Evolutionary conservation across 2,888 invertebrate genomes (phyloP), one percentile per base, ranked within the genome.

Genomic region (Arenicola marina): DNA sequence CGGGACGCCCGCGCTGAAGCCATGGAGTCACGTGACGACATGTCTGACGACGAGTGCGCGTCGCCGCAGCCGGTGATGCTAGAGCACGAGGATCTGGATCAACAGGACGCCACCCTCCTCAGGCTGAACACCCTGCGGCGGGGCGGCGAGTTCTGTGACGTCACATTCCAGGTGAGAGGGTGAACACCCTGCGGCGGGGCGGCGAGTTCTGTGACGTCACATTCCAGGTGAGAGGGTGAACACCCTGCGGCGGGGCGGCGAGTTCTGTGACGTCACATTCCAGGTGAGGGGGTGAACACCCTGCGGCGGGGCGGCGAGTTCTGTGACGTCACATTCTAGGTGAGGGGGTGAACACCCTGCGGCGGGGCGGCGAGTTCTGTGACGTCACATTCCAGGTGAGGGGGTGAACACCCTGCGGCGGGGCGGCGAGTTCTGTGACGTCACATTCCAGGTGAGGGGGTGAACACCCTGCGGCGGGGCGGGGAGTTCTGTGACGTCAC

Each of bases 251-350:
- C 91, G 91, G 84, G 90, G 91, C 81, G 88, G 90, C 62, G 91
- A 92, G 81, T 92, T 93, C 84, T 93, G 91, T 85, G 93, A 93
- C 86, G 91, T 91, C 74, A 87, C 90, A n/a, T n/a, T n/a, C n/a
- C n/a, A n/a, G n/a, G n/a, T n/a, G n/a, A n/a, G n/a, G 87, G 89
- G 43, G 87, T 92, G 71, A 90, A 91, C 85, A 90, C 89, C 85
- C 89, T 92, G 88, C 87, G 92, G 75, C 91, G 91, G 84, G 90
- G 91, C 81, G 88, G 90, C 62, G 91, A 92, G 81, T 92, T 93
- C 84, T 93, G 91, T 85, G 93, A 93, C 86, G 91, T 91, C 74
- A 87, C 90, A n/a, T n/a, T n/a, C n/a, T n/a, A n/a, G n/a, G n/a
- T n/a, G n/a, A n/a, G n/a, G n/a, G n/a, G n/a, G n/a, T n/a, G n/a